Evolutionary conservation across 2,888 invertebrate genomes (phyloP).

Genomic region (Galerucella calmariensis): DNA sequence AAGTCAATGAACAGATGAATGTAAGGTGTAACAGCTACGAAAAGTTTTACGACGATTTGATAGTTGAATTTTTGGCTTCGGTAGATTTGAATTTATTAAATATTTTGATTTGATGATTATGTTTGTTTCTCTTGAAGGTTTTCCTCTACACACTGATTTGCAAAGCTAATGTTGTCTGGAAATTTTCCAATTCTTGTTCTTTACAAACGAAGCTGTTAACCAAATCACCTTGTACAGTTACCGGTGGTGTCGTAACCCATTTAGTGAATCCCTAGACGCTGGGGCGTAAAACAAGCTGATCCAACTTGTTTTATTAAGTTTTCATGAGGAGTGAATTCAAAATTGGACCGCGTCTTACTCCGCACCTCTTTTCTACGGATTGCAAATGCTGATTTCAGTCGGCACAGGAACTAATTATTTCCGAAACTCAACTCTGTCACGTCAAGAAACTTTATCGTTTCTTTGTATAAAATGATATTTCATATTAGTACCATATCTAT

Average conservation of each 20-base stretch:
- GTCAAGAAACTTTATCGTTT: slow-evolving; percentile 21
- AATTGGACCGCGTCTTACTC: slow-evolving; percentile 50
- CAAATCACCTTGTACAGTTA: slow-evolving; percentile 24
- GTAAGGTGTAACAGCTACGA: too few species aligned
- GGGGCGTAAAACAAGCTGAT: slow-evolving; percentile 46
- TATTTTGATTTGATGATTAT: background rate
- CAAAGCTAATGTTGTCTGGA: background rate
- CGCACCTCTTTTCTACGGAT: slow-evolving; percentile 43
- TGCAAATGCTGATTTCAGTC: slow-evolving; percentile 41
- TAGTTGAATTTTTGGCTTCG: too few species aligned
- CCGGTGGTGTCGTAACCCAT: slow-evolving; percentile 31
- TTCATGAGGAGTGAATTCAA: slow-evolving; percentile 53
- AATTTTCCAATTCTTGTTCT: slow-evolving; percentile 1
- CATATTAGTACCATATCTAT: background rate
- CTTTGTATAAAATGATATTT: background rate
- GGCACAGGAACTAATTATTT: slow-evolving; percentile 37
- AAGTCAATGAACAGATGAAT: too few species aligned
- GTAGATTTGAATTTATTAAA: too few species aligned
- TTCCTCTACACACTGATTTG: background rate
- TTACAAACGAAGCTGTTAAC: slow-evolving; percentile 9
- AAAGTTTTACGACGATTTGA: too few species aligned
- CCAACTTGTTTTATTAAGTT: slow-evolving; percentile 52
- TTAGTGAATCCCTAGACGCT: slow-evolving; percentile 28
- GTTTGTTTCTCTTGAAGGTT: background rate
- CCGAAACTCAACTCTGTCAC: slow-evolving; percentile 27